phyloP scores from a whole-genome alignment of 1,140 invertebrate genomes.

The Drosophila jambulina region DNA sequence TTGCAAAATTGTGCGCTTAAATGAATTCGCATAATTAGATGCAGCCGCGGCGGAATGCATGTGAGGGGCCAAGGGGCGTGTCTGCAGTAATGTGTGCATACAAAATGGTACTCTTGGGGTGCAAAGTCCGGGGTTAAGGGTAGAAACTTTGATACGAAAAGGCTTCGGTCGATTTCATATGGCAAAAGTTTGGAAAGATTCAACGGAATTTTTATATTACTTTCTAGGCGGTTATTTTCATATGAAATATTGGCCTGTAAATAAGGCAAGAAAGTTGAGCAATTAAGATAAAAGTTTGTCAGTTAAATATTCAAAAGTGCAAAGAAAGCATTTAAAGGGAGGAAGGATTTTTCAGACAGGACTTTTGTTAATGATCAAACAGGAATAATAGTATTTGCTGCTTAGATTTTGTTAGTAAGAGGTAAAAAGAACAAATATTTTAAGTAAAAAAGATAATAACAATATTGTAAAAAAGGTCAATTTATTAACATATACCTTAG shows the following conservation, averaged over 20 bases:
- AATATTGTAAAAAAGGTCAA: not conserved
- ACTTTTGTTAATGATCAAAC: not conserved
- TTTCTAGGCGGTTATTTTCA: not conserved
- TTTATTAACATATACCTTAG: not conserved
- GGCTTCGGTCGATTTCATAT: conserved; percentile 20
- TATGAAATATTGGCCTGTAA: conserved; percentile 1
- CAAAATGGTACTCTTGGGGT: not conserved
- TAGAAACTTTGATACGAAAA: not conserved
- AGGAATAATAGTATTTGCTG: not conserved
- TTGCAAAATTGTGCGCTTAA: conserved; percentile 67
- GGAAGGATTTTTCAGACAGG: too few relatives aligned
- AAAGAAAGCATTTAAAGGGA: not conserved
- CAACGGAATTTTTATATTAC: not conserved
- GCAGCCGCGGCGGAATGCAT: conserved; percentile 30
- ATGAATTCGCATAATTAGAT: conserved; percentile 82
- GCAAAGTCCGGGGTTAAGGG: conserved; percentile 36
- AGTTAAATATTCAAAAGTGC: not conserved
- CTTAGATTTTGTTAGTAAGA: not conserved
- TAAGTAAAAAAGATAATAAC: not conserved
- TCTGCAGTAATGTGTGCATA: conserved; percentile 38
- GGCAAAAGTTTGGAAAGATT: conserved; percentile 21
- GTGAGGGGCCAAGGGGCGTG: not conserved
- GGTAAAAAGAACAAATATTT: not conserved
- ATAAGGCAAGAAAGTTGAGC: conserved; percentile 11
- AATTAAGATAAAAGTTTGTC: conserved; percentile 12